Evolutionary conservation across 2,113 vertebrate genomes (phyloP).

Genomic region (Hippocampus barbouri): DNA sequence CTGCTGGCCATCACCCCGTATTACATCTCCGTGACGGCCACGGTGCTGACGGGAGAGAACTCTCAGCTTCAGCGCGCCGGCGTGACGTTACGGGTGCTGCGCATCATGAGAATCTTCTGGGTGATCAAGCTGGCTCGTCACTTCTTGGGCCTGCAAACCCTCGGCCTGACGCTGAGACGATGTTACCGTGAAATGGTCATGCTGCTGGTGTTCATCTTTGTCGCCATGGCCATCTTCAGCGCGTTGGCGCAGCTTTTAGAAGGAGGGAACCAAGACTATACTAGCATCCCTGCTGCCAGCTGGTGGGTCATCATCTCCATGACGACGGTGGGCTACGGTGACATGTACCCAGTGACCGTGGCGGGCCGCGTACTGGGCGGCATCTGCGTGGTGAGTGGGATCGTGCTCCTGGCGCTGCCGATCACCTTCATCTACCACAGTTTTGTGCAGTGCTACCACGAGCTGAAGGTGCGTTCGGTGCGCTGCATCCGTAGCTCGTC

Average conservation of each 20-base stretch:
- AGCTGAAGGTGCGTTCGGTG: constrained; percentile 87
- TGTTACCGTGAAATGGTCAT: constrained; percentile 98
- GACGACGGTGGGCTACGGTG: constrained; percentile 96
- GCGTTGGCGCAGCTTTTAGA: constrained; percentile 93
- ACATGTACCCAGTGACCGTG: constrained; percentile 93
- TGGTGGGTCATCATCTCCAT: constrained; percentile 99
- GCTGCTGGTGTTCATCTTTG: constrained; percentile 91
- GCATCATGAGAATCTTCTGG: constrained; percentile 97
- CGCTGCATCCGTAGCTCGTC: constrained; percentile 82
- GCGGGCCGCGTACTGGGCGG: constrained; percentile 91
- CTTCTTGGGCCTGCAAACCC: constrained; percentile 94
- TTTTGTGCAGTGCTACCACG: constrained; percentile 94
- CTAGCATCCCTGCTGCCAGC: constrained; percentile 93
- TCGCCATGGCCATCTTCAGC: constrained; percentile 97
- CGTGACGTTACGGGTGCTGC: constrained; percentile 87
- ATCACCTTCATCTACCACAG: constrained; percentile 99
- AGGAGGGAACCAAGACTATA: constrained; percentile 90
- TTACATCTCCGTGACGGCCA: constrained; percentile 90
- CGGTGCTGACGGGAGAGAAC: constrained; percentile 87
- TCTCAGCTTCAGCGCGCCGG: constrained; percentile 93
- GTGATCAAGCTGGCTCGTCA: constrained; percentile 96
- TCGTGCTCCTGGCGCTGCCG: constrained; percentile 88
- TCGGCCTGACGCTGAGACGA: constrained; percentile 90
- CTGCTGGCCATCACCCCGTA: constrained; percentile 92
- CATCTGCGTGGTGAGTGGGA: constrained; percentile 92